Percentiles rank a stretch among this genome's conserved stretches.
phyloP scores from a whole-genome alignment of 2,888 invertebrate genomes.

The Phaonia tiefii region DNA sequence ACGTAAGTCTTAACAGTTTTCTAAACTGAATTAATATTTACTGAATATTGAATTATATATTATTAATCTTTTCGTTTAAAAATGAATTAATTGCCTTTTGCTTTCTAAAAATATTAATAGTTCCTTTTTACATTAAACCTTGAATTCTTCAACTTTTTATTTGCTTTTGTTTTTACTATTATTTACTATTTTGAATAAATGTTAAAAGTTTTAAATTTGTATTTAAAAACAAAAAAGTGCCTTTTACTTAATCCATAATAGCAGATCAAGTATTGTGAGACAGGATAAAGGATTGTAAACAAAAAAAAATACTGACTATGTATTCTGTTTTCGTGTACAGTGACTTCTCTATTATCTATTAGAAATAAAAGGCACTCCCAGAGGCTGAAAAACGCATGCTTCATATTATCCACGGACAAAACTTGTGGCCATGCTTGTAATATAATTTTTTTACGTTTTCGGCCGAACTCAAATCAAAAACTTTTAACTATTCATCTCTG shows the following conservation, averaged over 20 bases:
- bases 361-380: constrained; percentile 52
- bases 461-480: no score
- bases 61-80: constrained; percentile 4
- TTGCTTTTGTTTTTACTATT: constrained; percentile 15
- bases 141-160: constrained; percentile 15
- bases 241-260: constrained; percentile 48
- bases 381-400: no score
- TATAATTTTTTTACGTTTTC: no score
- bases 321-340: constrained; percentile 3
- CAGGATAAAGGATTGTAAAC: not conserved
- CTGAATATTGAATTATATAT: not conserved
- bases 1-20: constrained; percentile 54
- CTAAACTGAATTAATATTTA: not conserved
- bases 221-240: constrained; percentile 33
- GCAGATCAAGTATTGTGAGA: constrained; percentile 59
- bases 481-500: no score
- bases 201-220: no score
- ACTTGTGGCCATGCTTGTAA: no score
- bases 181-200: constrained; percentile 53
- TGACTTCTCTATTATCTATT: constrained; percentile 53
- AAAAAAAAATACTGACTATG: not conserved
- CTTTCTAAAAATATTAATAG: constrained; percentile 6
- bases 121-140: constrained; percentile 6
- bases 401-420: no score
- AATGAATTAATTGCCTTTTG: constrained; percentile 8